phyloP scores from a whole-genome alignment of 2,888 invertebrate species.

The Pollenia amentaria region DNA sequence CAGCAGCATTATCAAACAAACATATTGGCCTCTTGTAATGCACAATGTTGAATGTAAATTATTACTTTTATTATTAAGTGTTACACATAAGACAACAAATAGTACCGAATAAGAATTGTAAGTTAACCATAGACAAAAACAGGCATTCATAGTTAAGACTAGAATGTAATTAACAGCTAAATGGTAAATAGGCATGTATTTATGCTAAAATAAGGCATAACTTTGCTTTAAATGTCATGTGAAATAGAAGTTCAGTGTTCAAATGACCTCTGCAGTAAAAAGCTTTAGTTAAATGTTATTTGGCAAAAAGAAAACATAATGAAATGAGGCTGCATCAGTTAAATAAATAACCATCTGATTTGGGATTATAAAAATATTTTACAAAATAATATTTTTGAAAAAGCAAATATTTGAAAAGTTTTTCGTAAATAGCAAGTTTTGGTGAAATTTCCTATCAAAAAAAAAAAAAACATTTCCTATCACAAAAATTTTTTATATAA shows the following conservation, averaged over 20 bases:
- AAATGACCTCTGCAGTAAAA: conserved; percentile 45
- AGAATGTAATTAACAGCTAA: conserved; percentile 68
- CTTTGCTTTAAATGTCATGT: conserved; percentile 46
- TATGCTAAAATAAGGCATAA: conserved; percentile 11
- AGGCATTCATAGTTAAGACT: conserved; percentile 11
- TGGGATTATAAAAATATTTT: too few relatives aligned
- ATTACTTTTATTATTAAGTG: conserved; percentile 67
- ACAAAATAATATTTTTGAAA: too few relatives aligned
- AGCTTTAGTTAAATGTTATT: conserved; percentile 42
- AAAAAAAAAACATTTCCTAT: too few relatives aligned
- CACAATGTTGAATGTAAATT: conserved; percentile 56
- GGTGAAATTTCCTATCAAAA: too few relatives aligned
- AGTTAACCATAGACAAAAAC: neutral
- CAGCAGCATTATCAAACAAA: conserved; percentile 9
- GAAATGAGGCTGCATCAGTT: neutral
- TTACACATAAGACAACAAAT: conserved; percentile 44
- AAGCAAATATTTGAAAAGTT: too few relatives aligned
- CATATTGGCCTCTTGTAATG: conserved; percentile 48
- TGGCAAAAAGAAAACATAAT: neutral
- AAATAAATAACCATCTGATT: neutral
- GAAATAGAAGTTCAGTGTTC: conserved; percentile 27
- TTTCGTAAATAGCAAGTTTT: too few relatives aligned
- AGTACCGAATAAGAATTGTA: neutral
- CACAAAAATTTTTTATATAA: too few relatives aligned
- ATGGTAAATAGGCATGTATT: conserved; percentile 43